Conservation (phyloP, 2,113 vertebrate species). For the Lucifuga dentata region DNA sequence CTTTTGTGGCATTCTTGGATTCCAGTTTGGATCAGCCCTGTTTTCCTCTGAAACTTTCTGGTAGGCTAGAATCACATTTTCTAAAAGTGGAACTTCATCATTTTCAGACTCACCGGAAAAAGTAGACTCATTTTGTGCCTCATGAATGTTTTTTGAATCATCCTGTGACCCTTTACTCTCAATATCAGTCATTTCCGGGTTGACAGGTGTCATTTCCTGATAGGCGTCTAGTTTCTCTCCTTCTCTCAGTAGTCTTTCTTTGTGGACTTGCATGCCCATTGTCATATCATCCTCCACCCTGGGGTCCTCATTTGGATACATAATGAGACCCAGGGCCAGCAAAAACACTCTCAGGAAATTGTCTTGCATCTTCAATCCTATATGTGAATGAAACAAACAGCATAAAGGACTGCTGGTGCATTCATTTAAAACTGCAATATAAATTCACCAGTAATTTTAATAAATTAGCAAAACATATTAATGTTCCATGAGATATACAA, state of each 20-base stretch:
- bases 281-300: constrained; percentile 18
- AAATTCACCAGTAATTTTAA: neutral
- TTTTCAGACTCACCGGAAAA: neutral
- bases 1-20: neutral
- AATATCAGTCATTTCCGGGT: constrained; percentile 34
- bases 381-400: constrained; percentile 31
- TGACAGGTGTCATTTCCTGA: constrained; percentile 41
- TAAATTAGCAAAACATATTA: constrained; percentile 3
- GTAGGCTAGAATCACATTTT: neutral
- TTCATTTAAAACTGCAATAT: no score
- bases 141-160: neutral
- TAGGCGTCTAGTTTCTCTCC: constrained; percentile 34
- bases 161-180: neutral
- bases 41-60: neutral
- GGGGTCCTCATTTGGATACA: constrained; percentile 59
- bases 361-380: constrained; percentile 71
- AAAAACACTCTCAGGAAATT: constrained; percentile 65
- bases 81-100: neutral
- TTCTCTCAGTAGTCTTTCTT: constrained; percentile 41
- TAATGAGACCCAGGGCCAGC: constrained; percentile 67
- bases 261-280: constrained; percentile 30
- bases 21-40: constrained; percentile 1
- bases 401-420: neutral
- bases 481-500: neutral
- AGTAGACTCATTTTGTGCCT: neutral